Evolutionary conservation across 1,140 invertebrate species (phyloP), one percentile per base, ranked within the genome.

Genomic region (Cherax destructor): DNA sequence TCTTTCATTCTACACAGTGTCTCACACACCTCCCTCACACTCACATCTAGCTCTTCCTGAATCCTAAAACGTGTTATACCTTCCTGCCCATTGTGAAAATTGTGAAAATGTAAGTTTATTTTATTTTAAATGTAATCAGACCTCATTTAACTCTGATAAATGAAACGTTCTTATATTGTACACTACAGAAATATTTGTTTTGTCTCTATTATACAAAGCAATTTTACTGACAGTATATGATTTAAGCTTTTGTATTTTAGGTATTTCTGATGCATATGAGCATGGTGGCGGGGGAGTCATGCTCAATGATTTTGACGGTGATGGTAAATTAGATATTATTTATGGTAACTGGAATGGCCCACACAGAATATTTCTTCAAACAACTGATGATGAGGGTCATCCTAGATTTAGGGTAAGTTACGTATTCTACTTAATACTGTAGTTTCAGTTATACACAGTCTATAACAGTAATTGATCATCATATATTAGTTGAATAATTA

Each of bases 291-390:
- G 83, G 69, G 69, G 69, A 30, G 83, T 85, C 6, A 85, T 85
- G 83, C 47, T 85, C 16, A 74, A 41, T 76, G 83, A 85, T 50
- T 85, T 85, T 74, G 69, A 85, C 52, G 83, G 83, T 72, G 69
- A 85, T 74, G 83, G 83, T 13, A 85, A 74, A 85, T 24, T 85
- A 13, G 83, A 85, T 24, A 85, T 85, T n/a, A 65, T 85, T 30
- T 85, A 85, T 76, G 69, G 83, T 47, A 85, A 85, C 83, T 85
- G 83, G 65, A 85, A 85, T 85, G 83, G 83, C 24, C 47, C 83
- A 18, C 83, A 85, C 50, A 74, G 47, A 74, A 47, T 85, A 7
- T 85, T 85, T n/a, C 83, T 85, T n/a, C 83, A 85, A 47, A 85
- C 83, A 74, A 61, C 61, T 50, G 83, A 85, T 85, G 83, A 85